phyloP scores from a whole-genome alignment of 2,888 invertebrate genomes.

The Tuta absoluta region DNA sequence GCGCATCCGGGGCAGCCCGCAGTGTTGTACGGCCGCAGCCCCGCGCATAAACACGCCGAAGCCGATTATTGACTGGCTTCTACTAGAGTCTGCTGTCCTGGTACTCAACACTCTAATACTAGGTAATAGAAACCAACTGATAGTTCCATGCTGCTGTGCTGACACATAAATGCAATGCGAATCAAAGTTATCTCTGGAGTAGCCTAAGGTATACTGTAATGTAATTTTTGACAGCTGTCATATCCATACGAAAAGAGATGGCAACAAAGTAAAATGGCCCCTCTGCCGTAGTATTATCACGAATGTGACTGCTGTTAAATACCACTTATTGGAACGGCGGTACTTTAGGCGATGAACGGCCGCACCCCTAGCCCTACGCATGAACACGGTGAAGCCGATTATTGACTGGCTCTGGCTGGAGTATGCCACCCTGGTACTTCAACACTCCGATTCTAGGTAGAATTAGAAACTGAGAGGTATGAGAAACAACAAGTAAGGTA shows the following conservation, averaged over 20 bases:
- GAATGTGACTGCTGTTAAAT: no score
- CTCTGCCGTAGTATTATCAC: no score
- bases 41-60: constrained; percentile 33
- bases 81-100: neutral
- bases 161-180: no score
- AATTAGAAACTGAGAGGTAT: neutral
- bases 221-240: no score
- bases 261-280: no score
- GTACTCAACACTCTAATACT: neutral
- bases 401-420: neutral
- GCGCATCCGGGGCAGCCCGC: constrained; percentile 15
- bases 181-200: no score
- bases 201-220: no score
- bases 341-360: neutral
- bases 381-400: neutral
- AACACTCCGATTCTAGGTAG: neutral
- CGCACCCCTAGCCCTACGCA: neutral
- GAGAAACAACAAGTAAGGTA: neutral
- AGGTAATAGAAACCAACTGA: neutral
- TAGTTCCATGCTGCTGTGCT: neutral
- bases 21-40: constrained; percentile 19
- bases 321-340: no score
- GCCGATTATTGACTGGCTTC: constrained; percentile 32
- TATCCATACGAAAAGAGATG: no score
- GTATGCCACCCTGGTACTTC: neutral